Evolutionary conservation across 2,797 vertebrate species (phyloP), one percentile per base, ranked within the genome.

Genomic region (Rhinophrynus dorsalis): DNA sequence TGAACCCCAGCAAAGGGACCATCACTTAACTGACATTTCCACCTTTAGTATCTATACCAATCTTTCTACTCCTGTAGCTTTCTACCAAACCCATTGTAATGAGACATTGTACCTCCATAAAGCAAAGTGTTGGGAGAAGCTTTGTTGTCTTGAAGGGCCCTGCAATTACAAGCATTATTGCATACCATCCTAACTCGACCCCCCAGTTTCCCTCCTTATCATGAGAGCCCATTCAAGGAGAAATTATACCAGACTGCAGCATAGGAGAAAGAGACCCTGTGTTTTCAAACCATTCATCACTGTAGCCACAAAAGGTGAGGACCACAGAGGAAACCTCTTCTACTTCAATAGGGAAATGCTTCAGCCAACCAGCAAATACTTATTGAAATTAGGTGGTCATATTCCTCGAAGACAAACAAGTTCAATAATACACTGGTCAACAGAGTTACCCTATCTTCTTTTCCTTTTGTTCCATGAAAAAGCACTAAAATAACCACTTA

Each of bases 101-200:
- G 10, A 20, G 78, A 82, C 80, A 84, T 87, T 80, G 79, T 77
- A 57, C 77, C 74, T 76, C 80, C 80, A 78, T 79, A 79, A 86
- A 83, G 79, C 75, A 66, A 81, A 89, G 83, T 78, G 81, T 79
- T 78, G 75, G 77, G 59, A 77, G 84, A 85, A 85, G 84, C 87
- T 86, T 80, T 86, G 76, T 80, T 70, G 61, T 23, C 78, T 75
- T 84, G 77, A 84, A 89, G 85, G 81, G 81, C 85, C 80, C 76
- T 82, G 86, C 87, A 90, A 89, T 91, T 89, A 89, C 78, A 80
- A 82, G 85, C 88, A 90, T 89, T 86, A 86, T 88, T 86, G 84
- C 83, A 87, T 83, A 77, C 85, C 85, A 85, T 85, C 83, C 87
- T 83, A 86, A 86, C 83, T 80, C 84, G 84, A 87, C 82, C 68